Evolutionary conservation across 2,797 vertebrate genomes (phyloP).

Genomic region (Tapera naevia): DNA sequence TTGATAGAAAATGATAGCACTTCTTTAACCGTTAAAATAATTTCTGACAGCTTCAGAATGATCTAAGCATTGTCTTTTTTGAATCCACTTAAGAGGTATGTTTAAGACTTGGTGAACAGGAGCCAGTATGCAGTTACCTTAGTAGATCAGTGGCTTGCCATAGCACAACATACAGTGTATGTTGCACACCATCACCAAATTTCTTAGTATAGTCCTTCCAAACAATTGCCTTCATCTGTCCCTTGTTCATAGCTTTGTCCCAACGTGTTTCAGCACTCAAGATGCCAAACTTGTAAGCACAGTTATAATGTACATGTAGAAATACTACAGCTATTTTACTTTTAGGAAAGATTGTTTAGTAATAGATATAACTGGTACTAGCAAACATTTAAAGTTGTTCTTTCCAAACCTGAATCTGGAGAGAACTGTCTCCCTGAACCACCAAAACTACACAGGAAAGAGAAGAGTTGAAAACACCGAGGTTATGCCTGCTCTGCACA

Average conservation of each 20-base stretch:
- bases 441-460: not conserved
- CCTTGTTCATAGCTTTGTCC: not conserved
- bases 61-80: not conserved
- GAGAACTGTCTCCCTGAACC: not conserved
- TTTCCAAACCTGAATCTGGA: not conserved
- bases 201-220: not conserved
- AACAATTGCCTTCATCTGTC: not conserved
- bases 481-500: not conserved
- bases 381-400: not conserved
- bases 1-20: not conserved
- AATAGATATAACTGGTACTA: not conserved
- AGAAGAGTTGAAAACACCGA: not conserved
- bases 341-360: not conserved
- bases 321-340: not conserved
- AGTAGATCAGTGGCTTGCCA: not conserved
- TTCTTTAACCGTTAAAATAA: not conserved
- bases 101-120: not conserved
- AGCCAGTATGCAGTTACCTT: not conserved
- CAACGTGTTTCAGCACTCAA: not conserved
- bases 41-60: not conserved
- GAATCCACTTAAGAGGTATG: not conserved
- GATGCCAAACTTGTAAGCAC: not conserved
- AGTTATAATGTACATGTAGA: not conserved
- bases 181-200: not conserved
- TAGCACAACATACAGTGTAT: not conserved